Evolutionary conservation across 2,888 invertebrate species (phyloP).

Genomic region (Linhomoeus sp.): DNA sequence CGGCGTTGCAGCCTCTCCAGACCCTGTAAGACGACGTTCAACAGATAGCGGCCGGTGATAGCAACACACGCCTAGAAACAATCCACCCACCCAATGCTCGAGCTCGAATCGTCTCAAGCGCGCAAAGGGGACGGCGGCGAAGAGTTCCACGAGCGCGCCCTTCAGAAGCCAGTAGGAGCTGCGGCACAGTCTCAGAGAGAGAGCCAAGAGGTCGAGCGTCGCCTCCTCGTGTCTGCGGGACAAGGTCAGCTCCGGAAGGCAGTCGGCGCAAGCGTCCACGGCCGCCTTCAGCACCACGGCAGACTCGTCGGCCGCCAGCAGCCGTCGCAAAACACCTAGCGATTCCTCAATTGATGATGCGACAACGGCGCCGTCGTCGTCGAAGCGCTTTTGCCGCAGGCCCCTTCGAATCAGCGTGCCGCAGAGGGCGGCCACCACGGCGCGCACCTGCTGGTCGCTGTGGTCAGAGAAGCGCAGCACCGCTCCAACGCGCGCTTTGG

Average conservation of each 20-base stretch:
- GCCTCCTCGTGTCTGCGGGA: not conserved
- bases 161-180: conserved; percentile 70
- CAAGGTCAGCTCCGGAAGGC: not conserved
- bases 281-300: conserved; percentile 34
- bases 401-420: too few species aligned
- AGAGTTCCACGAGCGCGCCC: conserved; percentile 30
- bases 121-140: too few species aligned
- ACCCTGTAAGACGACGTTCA: too few species aligned
- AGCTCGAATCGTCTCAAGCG: too few species aligned
- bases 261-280: conserved; percentile 30
- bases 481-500: too few species aligned
- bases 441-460: conserved; percentile 43
- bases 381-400: too few species aligned
- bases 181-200: conserved; percentile 42
- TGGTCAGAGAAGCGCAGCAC: conserved; percentile 8
- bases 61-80: too few species aligned
- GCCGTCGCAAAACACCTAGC: not conserved
- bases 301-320: not conserved
- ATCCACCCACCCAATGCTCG: too few species aligned
- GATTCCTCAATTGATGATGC: not conserved
- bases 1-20: too few species aligned
- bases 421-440: conserved; percentile 37
- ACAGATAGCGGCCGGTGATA: too few species aligned
- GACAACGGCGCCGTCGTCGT: too few species aligned
- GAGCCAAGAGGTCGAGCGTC: conserved; percentile 39